phyloP scores from a whole-genome alignment of 2,113 vertebrate species.

The Gopherus flavomarginatus region DNA sequence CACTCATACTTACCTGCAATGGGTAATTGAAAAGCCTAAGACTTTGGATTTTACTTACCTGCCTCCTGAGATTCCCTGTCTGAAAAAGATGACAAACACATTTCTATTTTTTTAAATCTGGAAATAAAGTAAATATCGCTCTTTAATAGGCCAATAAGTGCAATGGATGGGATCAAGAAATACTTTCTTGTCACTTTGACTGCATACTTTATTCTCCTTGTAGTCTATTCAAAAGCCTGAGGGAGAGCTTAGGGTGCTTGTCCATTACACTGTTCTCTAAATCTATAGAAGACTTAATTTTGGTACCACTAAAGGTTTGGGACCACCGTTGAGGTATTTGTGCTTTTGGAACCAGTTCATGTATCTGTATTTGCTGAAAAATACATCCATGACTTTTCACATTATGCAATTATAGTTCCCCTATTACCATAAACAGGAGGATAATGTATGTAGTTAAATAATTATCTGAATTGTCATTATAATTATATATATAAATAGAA shows the following conservation, averaged over 20 bases:
- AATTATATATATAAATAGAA: background rate
- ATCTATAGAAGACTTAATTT: background rate
- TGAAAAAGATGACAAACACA: too few relatives aligned
- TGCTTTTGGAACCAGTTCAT: background rate
- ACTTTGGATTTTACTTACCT: too few relatives aligned
- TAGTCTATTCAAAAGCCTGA: background rate
- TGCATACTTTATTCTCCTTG: background rate
- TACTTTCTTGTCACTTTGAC: background rate
- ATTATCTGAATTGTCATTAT: background rate
- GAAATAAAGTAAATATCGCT: too few relatives aligned
- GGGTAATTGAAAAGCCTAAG: too few relatives aligned
- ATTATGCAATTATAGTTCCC: background rate
- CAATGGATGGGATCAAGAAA: background rate
- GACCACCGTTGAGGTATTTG: background rate
- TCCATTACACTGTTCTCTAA: background rate
- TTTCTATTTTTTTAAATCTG: too few relatives aligned
- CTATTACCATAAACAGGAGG: background rate
- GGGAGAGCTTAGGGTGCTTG: background rate
- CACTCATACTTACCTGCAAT: too few relatives aligned
- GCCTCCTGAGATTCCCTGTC: too few relatives aligned
- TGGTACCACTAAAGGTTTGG: background rate
- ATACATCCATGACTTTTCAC: background rate
- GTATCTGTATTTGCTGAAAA: background rate
- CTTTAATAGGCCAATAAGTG: background rate
- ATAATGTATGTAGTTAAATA: slow-evolving; percentile 29